Evolutionary conservation across 1,140 invertebrate genomes (phyloP).

Genomic region (Lanistes nyassanus): DNA sequence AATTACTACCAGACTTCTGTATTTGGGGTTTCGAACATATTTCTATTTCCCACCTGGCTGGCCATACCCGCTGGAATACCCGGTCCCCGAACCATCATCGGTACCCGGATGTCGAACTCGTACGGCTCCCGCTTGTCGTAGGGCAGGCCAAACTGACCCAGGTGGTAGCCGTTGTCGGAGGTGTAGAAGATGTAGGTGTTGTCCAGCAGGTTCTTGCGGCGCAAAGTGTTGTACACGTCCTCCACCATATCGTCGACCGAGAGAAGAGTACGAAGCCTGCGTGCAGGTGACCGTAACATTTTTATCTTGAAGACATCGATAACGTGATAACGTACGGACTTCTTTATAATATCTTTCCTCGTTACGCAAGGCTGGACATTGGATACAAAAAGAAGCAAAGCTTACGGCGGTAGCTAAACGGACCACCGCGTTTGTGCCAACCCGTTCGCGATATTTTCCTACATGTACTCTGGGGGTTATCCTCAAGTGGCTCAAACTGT

Average conservation of each 20-base stretch:
- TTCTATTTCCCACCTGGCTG: constrained; percentile 38
- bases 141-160: constrained; percentile 86
- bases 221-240: constrained; percentile 72
- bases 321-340: no score
- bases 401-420: no score
- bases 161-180: constrained; percentile 89
- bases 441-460: no score
- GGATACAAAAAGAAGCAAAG: no score
- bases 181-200: constrained; percentile 85
- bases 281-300: not conserved
- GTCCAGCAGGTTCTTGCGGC: constrained; percentile 70
- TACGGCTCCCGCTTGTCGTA: constrained; percentile 89
- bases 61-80: constrained; percentile 50
- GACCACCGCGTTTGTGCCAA: no score
- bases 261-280: constrained; percentile 78
- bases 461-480: no score
- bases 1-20: no score
- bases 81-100: constrained; percentile 82
- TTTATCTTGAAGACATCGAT: not conserved
- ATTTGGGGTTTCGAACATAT: no score
- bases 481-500: no score
- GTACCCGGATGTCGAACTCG: constrained; percentile 85
- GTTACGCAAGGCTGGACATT: no score
- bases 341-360: no score
- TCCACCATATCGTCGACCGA: constrained; percentile 87